These are phyloP conservation scores for Lepilemur ruficaudatus DNA, from an alignment of 2,797 vertebrate genomes.

Conservation along the genomic window DNA sequence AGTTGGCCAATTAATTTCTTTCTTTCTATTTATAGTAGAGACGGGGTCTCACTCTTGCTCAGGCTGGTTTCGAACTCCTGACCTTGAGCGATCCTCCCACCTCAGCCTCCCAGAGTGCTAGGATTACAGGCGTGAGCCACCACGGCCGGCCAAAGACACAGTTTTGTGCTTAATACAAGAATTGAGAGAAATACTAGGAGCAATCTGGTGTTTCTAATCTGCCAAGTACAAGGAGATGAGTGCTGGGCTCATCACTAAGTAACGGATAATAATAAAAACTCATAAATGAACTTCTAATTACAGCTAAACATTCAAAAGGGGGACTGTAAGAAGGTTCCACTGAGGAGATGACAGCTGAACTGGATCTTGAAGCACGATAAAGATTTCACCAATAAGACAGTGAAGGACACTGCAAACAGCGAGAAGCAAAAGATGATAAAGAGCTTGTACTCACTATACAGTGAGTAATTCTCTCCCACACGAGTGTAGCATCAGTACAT, in stretches of 20 bases:
- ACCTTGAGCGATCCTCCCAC: no score
- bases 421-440: neutral
- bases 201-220: neutral
- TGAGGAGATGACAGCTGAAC: neutral
- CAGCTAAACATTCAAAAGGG: neutral
- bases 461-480: neutral
- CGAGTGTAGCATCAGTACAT: neutral
- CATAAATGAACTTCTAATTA: slow-evolving; percentile 8
- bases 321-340: neutral
- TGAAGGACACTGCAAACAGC: neutral
- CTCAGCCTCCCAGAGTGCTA: no score
- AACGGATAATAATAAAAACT: neutral
- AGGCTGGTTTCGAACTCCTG: no score
- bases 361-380: neutral
- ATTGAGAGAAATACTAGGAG: neutral
- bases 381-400: neutral
- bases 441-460: neutral
- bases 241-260: neutral
- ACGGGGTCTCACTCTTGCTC: no score
- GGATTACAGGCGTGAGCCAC: no score
- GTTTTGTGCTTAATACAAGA: neutral
- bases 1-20: no score
- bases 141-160: neutral
- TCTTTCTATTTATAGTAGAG: no score
- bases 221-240: neutral